Base-by-base conservation (phyloP, 2,888 invertebrate genomes). In the Notodromas monacha region DNA sequence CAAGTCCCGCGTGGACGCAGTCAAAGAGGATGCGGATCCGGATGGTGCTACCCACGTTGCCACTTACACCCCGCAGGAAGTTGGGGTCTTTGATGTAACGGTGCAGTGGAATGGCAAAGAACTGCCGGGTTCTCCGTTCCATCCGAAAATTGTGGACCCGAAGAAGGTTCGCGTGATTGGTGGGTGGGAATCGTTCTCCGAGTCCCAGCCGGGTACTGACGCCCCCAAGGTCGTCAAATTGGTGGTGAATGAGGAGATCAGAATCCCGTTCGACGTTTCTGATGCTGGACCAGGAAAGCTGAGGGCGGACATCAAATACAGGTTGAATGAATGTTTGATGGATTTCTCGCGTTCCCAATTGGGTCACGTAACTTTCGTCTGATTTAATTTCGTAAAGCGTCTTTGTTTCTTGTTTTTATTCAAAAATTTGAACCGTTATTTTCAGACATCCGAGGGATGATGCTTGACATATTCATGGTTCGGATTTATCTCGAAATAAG, bases 201-300 rank as follows among this genome's bases (percentile, higher is more conserved):
- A n/a, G n/a, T n/a, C n/a, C n/a, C n/a, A n/a, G n/a, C n/a, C n/a
- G n/a, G n/a, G n/a, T n/a, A n/a, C n/a, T 38, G 76, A 79, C 47
- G 63, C 64, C 34, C 57, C 50, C 26, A 49, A 52, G 34, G 40
- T 49, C n/a, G 43, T 58, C 16, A 45, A 46, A 29, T 46, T 58
- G 27, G 43, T 44, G 6, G 46, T 53, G 15, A 50, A 51, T 4
- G 52, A 56, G 40, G 50, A 50, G 35, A 53, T 52, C 36, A 44
- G 45, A 35, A 43, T 89, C 12, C 66, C 73, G 2, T 69, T 89
- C 39, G 84, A 89, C 45, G 65, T 69, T 1, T 63, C 68, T 28
- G 70, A 70, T 42, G 84, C 81, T 1, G 89, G 86, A 1, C 81
- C 84, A 2, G 84, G 21, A n/a, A n/a, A n/a, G n/a, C n/a, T n/a